These are phyloP conservation scores for Alauda arvensis DNA, from an alignment of 2,797 vertebrate genomes.

Conservation along the genomic window DNA sequence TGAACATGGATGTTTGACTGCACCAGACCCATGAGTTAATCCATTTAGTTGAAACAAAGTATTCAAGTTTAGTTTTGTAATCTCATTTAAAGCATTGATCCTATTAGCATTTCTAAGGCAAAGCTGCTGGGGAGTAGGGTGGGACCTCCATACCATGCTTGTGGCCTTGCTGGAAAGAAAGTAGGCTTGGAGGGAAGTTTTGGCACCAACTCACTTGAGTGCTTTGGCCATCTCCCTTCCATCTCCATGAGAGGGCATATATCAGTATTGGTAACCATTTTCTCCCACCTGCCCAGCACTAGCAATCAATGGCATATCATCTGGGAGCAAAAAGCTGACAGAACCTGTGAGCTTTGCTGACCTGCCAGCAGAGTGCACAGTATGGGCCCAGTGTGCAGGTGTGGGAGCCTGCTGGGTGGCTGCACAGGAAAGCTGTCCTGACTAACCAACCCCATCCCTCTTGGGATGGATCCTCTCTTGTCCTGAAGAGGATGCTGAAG, in stretches of 20 bases:
- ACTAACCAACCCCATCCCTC: background rate
- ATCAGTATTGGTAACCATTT: background rate
- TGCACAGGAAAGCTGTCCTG: background rate
- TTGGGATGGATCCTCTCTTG: background rate
- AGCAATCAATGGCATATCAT: background rate
- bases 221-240: background rate
- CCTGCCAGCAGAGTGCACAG: background rate
- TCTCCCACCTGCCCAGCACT: background rate
- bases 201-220: background rate
- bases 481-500: background rate
- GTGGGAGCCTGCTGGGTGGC: background rate
- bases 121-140: background rate
- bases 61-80: constrained; percentile 57
- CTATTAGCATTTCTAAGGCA: constrained; percentile 38
- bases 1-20: background rate
- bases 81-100: constrained; percentile 50
- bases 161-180: background rate
- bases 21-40: constrained; percentile 30
- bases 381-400: background rate
- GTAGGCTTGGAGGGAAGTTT: background rate
- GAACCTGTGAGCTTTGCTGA: background rate
- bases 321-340: background rate
- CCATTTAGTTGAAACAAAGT: constrained; percentile 59
- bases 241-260: background rate
- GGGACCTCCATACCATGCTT: background rate